These are phyloP conservation scores for Brachycybe producta DNA, from an alignment of 2,888 invertebrate genomes.

Conservation along the genomic window DNA sequence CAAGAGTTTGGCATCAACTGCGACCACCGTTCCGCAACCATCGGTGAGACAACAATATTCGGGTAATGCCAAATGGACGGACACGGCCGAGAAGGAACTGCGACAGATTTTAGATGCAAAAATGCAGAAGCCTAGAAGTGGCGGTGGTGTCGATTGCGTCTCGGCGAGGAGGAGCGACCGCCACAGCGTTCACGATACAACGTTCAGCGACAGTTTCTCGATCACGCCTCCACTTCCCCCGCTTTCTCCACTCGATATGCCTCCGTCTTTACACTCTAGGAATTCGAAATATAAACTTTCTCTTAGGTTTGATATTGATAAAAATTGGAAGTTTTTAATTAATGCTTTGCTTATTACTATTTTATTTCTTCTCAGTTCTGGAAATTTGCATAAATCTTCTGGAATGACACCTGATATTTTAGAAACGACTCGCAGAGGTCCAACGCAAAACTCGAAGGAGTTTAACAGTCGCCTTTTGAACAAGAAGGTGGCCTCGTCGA, in stretches of 20 bases:
- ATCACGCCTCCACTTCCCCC: slow-evolving; percentile 24
- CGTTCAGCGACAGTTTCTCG: slow-evolving; percentile 24
- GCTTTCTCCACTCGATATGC: slow-evolving; percentile 22
- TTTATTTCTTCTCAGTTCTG: slow-evolving; percentile 7
- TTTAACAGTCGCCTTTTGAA: not conserved
- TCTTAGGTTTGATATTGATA: slow-evolving; percentile 18
- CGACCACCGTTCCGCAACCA: not conserved
- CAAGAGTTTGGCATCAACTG: not conserved
- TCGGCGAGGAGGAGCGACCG: slow-evolving; percentile 1
- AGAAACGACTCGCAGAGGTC: slow-evolving; percentile 12
- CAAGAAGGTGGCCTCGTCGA: not conserved
- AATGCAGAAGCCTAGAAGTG: not conserved
- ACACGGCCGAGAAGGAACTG: slow-evolving; percentile 8
- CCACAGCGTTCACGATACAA: slow-evolving; percentile 12
- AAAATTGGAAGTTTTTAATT: not conserved
- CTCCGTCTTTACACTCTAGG: slow-evolving; percentile 18
- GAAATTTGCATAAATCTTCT: slow-evolving; percentile 12
- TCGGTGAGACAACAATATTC: not conserved
- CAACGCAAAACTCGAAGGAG: slow-evolving; percentile 1
- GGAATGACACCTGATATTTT: slow-evolving; percentile 16
- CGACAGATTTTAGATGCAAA: not conserved
- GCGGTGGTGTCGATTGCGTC: too few relatives aligned
- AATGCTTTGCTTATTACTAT: not conserved
- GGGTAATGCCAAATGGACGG: slow-evolving; percentile 5
- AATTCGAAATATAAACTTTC: slow-evolving; percentile 23